Evolutionary conservation across 2,797 vertebrate species (phyloP), one percentile per base, ranked within the genome.

Genomic region (Gastrophryne carolinensis): DNA sequence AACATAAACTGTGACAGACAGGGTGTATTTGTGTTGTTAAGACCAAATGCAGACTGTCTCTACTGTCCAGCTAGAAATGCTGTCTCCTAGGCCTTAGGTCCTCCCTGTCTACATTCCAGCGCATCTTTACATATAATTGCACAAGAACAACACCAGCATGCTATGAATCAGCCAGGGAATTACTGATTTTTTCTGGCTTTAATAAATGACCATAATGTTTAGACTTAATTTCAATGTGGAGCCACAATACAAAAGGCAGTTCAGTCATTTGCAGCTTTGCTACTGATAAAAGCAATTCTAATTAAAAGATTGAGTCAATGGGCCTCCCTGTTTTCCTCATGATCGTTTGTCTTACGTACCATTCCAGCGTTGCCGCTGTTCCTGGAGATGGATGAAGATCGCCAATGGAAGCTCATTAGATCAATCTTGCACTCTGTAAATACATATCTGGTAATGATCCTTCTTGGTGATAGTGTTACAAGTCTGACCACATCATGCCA

Each of bases 281-380:
- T 72, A 26, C 19, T 37, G 30, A 72, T 52, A 32, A 66, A 13
- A 15, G 17, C 29, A 19, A 39, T 30, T 60, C 5, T 52, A 60
- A 75, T 68, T 67, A 75, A 57, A 41, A 35, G 39, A 32, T 49
- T 7, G 53, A 63, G 62, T 76, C 63, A 63, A 61, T 68, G 32
- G 1, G 4, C 24, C 11, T 44, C 15, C 10, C 65, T 63, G 24
- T 68, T 69, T 62, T 60, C 68, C 69, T 75, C 56, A 21, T 26
- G 17, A 9, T 32, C 17, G 19, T 75, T 69, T 19, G 19, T 60
- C 57, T 76, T 70, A 29, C 35, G 27, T 34, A 54, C 52, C 52
- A 52, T 66, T 52, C 12, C 32, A 12, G 9, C 30, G 23, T 11
- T 29, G 32, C 44, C 35, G 37, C 9, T 50, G 35, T 52, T 52